Evolutionary conservation across 2,888 invertebrate species (phyloP), one percentile per base, ranked within the genome.

Genomic region (Nineta flava): DNA sequence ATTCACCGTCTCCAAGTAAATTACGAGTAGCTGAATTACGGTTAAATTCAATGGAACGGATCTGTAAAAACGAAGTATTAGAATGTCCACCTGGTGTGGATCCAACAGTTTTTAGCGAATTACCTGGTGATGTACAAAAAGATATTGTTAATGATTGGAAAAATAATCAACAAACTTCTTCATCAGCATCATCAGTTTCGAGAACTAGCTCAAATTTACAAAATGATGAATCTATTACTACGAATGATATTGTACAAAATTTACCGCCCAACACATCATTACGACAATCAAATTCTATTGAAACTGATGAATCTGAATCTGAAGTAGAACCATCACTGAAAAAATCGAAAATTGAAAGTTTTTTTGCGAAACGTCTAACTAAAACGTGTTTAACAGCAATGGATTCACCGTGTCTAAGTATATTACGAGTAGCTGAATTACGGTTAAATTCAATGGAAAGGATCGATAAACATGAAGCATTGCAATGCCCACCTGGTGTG

Each of bases 271-370:
- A 53, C 7, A 42, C 50, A 13, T 44, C 43, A 15, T 48, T 50
- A 32, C 49, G 44, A 16, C 49, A 54, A 53, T 61, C 41, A 59
- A 74, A 63, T 63, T 71, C 71, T 56, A 69, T 70, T 2, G 72
- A 70, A 40, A 72, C 77, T 9, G 79, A 79, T 58, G 73, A 77
- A 35, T 77, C 77, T 0, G 81, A 81, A 62, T 75, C 70, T 12
- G 84, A 85, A 65, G 70, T 79, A 3, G 84, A 83, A 60, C 85
- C 84, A 1, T 79, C 81, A 4, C 81, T 83, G n/a, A 85, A 86
- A 64, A 84, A 84, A 62, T 77, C 75, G 44, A 71, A 69, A 57
- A 58, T 67, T 9, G 70, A 69, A 7, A 59, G 72, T 26, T 65
- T 75, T 52, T 64, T 74, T n/a, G 67, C 66, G 16, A 74, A 72